Conservation (phyloP, 2,888 invertebrate species). For the Ptycholaimellus sp. region DNA sequence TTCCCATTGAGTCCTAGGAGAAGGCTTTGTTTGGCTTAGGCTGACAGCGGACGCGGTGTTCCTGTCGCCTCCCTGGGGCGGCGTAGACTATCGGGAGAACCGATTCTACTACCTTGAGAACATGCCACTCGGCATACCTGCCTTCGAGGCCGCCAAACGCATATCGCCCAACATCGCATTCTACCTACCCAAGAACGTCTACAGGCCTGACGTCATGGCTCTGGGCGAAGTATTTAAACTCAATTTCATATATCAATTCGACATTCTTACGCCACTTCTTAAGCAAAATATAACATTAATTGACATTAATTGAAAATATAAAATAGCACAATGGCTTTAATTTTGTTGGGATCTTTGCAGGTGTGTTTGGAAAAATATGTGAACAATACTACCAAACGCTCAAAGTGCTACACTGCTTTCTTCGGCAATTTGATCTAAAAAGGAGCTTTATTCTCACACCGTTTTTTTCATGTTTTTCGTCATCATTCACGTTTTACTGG, state of each 20-base stretch:
- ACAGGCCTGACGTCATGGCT: constrained; percentile 41
- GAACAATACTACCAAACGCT: too few species aligned
- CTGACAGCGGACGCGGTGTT: constrained; percentile 59
- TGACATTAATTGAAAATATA: too few species aligned
- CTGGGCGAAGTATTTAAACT: too few species aligned
- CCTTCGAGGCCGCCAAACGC: constrained; percentile 42
- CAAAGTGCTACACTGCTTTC: constrained; percentile 72
- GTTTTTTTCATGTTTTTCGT: too few species aligned
- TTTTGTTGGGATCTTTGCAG: constrained; percentile 82
- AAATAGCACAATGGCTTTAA: too few species aligned
- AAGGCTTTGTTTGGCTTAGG: too few species aligned
- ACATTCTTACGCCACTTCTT: too few species aligned
- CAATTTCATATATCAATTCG: too few species aligned
- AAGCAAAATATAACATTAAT: too few species aligned
- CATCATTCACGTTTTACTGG: too few species aligned
- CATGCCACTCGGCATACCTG: constrained; percentile 29
- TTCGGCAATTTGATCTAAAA: constrained; percentile 38
- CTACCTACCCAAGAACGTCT: constrained; percentile 51
- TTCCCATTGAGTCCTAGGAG: too few species aligned
- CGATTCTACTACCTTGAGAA: constrained; percentile 15
- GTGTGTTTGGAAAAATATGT: constrained; percentile 53
- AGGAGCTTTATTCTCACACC: too few species aligned
- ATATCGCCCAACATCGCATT: constrained; percentile 55
- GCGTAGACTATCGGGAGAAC: constrained; percentile 43
- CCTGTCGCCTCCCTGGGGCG: constrained; percentile 88